Base-by-base conservation (phyloP, 2,888 invertebrate genomes). In the Watsonalla cultraria region DNA sequence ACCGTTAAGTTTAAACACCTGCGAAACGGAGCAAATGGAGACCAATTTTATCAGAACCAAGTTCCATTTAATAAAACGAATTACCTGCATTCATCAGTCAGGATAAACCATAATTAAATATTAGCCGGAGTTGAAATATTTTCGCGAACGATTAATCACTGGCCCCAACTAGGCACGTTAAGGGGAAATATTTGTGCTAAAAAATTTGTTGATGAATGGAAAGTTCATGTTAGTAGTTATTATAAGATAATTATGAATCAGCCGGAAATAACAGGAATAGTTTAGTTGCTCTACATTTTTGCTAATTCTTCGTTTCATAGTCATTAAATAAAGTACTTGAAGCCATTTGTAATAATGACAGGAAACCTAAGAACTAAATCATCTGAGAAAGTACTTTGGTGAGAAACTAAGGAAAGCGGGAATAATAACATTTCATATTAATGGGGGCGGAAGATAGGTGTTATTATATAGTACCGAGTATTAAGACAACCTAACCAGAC, bases 1-100 rank as follows among this genome's bases (percentile, higher is more conserved):
- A 66, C 83, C 84, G 85, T 84, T 85, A 85, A 65, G 61, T 66
- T 62, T 65, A 68, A 74, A 70, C 49, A 68, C 61, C 58, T 61
- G 67, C 62, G 56, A 68, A 71, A 64, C 68, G 58, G 62, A 59
- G 55, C 64, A 57, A 55, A 54, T 49, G 47, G 49, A 55, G 48
- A 56, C 53, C 54, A 53, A 54, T 51, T 11, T 37, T 6, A 51
- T 47, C 35, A 47, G 47, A 42, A 42, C 47, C 48, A 24, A 34
- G 33, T 48, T 58, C 54, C 49, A 51, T 49, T 56, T 45, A 56
- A 54, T 57, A 62, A 60, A 65, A 68, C 65, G 64, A 61, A 68
- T 64, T 58, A 65, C 67, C 71, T 68, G 66, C 68, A 66, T 59
- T 68, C 68, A 70, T 72, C 71, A 68, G 69, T 64, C 62, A 55